These are phyloP conservation scores for Gyps fulvus DNA, from an alignment of 2,113 vertebrate species.

Conservation along the genomic window DNA sequence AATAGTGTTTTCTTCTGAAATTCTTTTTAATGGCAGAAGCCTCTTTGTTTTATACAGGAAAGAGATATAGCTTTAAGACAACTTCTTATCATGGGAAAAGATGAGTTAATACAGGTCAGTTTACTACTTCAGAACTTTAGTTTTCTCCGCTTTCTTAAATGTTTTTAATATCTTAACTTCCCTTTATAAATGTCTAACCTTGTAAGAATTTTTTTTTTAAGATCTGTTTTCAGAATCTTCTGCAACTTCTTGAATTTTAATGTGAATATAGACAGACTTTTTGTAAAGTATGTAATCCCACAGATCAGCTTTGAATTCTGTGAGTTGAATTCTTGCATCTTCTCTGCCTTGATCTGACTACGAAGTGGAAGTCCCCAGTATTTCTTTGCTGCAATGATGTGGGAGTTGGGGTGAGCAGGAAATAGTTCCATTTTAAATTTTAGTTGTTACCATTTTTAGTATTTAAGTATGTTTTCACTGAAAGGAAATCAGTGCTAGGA, in stretches of 20 bases:
- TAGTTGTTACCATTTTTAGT: not conserved
- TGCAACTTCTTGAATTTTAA: not conserved
- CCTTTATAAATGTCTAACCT: not conserved
- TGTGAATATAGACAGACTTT: not conserved
- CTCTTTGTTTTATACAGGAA: slow-evolving; percentile 77
- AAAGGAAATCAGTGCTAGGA: not conserved
- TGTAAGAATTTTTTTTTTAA: not conserved
- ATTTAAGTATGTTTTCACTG: not conserved
- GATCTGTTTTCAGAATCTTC: not conserved
- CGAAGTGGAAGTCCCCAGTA: not conserved
- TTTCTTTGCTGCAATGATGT: not conserved
- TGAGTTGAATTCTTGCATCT: not conserved
- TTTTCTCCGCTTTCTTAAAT: not conserved
- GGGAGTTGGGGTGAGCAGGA: not conserved
- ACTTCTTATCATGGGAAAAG: slow-evolving; percentile 84
- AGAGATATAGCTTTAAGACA: slow-evolving; percentile 82
- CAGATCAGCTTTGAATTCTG: not conserved
- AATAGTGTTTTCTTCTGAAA: not conserved
- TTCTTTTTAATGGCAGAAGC: not conserved
- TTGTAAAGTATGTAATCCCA: not conserved
- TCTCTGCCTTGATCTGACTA: not conserved
- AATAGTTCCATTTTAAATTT: not conserved
- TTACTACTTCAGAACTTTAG: not conserved
- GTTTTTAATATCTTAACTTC: not conserved
- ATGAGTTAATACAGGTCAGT: slow-evolving; percentile 86